Evolutionary conservation across 2,113 vertebrate genomes (phyloP), one percentile per base, ranked within the genome.

Genomic region (Catagonus wagneri): DNA sequence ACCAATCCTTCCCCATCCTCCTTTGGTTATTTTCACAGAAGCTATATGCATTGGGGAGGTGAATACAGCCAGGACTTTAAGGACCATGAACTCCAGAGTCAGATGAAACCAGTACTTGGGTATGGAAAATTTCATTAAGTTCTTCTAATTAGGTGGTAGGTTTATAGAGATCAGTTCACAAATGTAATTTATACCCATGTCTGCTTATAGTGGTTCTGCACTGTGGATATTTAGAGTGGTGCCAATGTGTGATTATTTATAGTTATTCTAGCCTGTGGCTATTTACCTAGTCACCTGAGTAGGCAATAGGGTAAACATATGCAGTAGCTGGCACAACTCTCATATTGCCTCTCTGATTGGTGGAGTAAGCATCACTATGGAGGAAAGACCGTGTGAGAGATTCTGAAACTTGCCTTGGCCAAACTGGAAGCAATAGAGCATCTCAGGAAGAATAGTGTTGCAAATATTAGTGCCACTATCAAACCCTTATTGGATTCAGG

Each of bases 361-460:
- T 23, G 61, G 4, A 78, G 5, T 71, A 83, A 72, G 16, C 2
- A 34, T 92, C 32, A 29, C 68, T 74, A 81, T 20, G 13, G 12
- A 69, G 14, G 11, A 88, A 84, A 39, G 7, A 1, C n/a, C 83
- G 74, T 63, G 23, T 10, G 9, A 34, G 23, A 78, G 17, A 25
- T 93, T 93, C 54, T 78, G 68, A 90, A 93, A 66, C 29, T 88
- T 69, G 52, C 39, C 71, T 74, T 93, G 83, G 29, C 19, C 44
- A 56, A 56, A 69, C 63, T 19, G 13, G 27, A 74, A 87, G 34
- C 34, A 83, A 87, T 27, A 89, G 34, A 89, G 17, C n/a, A 96
- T 69, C 12, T 83, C 68, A 60, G n/a, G 9, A 71, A 20, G 13
- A 81, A 83, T 6, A 56, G 25, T 89, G 54, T 36, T 60, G 7